Evolutionary conservation across 2,797 vertebrate species (phyloP).

Genomic region (Aselliscus stoliczkanus): DNA sequence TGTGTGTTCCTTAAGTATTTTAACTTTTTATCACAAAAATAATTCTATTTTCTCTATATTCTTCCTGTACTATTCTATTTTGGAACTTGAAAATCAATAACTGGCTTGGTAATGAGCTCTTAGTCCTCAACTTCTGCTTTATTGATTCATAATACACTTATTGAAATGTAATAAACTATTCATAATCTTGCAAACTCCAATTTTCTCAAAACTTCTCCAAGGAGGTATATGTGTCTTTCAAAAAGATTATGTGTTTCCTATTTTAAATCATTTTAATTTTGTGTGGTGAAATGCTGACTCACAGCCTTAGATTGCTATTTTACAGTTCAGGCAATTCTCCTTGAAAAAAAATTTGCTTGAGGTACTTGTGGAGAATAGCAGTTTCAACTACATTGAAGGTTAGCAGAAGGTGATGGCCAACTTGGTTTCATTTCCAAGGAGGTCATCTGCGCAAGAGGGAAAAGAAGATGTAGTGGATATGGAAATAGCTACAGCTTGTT

Average conservation of each 20-base stretch:
- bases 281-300: constrained; percentile 69
- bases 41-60: constrained; percentile 49
- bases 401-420: constrained; percentile 6
- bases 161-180: constrained; percentile 75
- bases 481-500: background rate
- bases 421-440: constrained; percentile 32
- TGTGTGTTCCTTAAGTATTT: constrained; percentile 8
- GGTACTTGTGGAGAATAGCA: background rate
- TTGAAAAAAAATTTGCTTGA: constrained; percentile 2
- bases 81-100: constrained; percentile 61
- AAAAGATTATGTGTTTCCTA: constrained; percentile 55
- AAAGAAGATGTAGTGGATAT: background rate
- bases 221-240: constrained; percentile 60
- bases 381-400: background rate
- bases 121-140: constrained; percentile 70
- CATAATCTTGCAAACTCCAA: constrained; percentile 71
- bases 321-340: constrained; percentile 51
- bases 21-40: constrained; percentile 28
- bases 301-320: constrained; percentile 63
- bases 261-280: constrained; percentile 74
- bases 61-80: constrained; percentile 60
- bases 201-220: constrained; percentile 68
- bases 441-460: background rate
- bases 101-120: constrained; percentile 64
- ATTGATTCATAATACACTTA: constrained; percentile 77